phyloP scores from a whole-genome alignment of 2,113 vertebrate genomes.

The Brienomyrus longianalis region DNA sequence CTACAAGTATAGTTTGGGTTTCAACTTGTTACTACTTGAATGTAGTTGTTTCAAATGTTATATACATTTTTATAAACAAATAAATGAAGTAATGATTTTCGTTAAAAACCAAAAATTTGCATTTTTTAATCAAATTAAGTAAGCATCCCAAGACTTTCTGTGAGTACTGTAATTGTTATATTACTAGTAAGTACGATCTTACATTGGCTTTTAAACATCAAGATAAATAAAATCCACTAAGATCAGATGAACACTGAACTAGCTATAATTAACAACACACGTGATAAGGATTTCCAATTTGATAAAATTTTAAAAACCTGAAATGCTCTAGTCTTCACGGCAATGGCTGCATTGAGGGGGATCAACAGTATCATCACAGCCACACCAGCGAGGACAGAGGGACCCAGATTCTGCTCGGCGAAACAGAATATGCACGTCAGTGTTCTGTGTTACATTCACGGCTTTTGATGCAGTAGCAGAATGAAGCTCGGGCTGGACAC shows the following conservation, averaged over 20 bases:
- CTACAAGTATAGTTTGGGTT: not conserved
- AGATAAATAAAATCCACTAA: not conserved
- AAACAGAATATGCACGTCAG: slow-evolving; percentile 15
- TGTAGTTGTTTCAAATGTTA: not conserved
- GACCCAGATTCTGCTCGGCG: slow-evolving; percentile 69
- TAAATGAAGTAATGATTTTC: not conserved
- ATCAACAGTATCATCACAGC: slow-evolving; percentile 88
- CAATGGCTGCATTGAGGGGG: slow-evolving; percentile 83
- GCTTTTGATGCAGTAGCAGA: not conserved
- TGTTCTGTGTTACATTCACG: not conserved
- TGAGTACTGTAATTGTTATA: not conserved
- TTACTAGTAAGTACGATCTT: not conserved
- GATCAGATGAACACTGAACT: not conserved
- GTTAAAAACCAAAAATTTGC: not conserved
- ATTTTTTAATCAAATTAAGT: not conserved
- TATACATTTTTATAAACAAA: not conserved
- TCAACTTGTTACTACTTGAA: not conserved
- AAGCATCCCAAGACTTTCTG: not conserved
- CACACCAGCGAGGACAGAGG: slow-evolving; percentile 83
- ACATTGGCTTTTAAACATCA: not conserved
- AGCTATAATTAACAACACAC: not conserved
- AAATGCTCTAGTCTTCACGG: slow-evolving; percentile 77
- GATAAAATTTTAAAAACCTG: slow-evolving; percentile 63
- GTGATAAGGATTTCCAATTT: not conserved
- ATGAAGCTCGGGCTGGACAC: not conserved